A percentile compares a stretch with the other conserved stretches of the same genome.
These are phyloP conservation scores for Heliconius cydno DNA, from an alignment of 2,888 invertebrate genomes.

Conservation along the genomic window DNA sequence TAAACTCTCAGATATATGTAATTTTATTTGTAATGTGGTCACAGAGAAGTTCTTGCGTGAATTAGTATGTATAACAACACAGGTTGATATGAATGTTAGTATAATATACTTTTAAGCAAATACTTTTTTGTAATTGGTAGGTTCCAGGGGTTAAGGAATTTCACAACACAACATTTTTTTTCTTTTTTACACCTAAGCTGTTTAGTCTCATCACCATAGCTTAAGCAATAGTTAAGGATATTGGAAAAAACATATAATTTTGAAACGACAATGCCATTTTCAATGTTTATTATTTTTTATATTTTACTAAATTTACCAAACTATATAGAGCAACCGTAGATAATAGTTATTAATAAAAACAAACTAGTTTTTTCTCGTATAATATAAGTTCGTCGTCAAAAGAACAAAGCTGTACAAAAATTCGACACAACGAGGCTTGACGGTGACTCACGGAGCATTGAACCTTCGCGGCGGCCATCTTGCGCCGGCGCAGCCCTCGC, in stretches of 20 bases:
- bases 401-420: conserved; percentile 51
- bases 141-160: too few relatives aligned
- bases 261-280: neutral
- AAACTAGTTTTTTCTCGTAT: conserved; percentile 16
- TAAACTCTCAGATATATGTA: conserved; percentile 5
- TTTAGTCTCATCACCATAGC: neutral
- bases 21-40: conserved; percentile 15
- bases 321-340: neutral
- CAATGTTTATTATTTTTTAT: neutral
- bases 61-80: neutral
- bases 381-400: conserved; percentile 32
- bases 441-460: conserved; percentile 75
- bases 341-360: conserved; percentile 1
- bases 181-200: neutral
- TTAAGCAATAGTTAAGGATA: neutral
- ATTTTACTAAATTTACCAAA: neutral
- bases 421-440: conserved; percentile 59
- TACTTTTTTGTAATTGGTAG: too few relatives aligned
- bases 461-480: conserved; percentile 58
- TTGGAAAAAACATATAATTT: neutral
- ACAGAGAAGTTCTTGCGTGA: neutral
- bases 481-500: conserved; percentile 50
- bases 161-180: too few relatives aligned
- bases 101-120: neutral
- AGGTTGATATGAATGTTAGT: neutral